These are phyloP conservation scores for Malachius bipustulatus DNA, from an alignment of 2,888 invertebrate species.

Conservation along the genomic window DNA sequence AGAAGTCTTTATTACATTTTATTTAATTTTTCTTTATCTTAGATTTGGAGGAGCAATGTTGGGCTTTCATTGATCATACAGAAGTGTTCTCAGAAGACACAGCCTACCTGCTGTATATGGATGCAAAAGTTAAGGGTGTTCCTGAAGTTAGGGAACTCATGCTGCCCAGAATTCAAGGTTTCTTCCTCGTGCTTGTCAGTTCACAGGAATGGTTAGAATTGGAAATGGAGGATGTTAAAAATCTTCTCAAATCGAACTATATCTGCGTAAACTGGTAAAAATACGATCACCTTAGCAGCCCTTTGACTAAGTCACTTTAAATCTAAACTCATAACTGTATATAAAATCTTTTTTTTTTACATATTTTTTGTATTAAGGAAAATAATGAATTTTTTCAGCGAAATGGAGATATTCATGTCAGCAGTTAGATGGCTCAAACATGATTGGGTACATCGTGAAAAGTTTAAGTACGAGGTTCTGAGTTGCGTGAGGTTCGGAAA, in stretches of 20 bases:
- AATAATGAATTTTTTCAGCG: slow-evolving; percentile 40
- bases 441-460: slow-evolving; percentile 52
- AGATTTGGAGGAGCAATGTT: slow-evolving; percentile 66
- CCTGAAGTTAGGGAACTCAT: slow-evolving; percentile 56
- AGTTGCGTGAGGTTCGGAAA: slow-evolving; percentile 65
- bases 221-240: slow-evolving; percentile 51
- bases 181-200: slow-evolving; percentile 64
- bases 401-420: slow-evolving; percentile 69
- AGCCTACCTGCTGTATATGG: slow-evolving; percentile 52
- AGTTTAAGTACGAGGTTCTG: slow-evolving; percentile 48
- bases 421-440: slow-evolving; percentile 68
- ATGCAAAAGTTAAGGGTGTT: slow-evolving; percentile 41
- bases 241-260: slow-evolving; percentile 57
- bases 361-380: too few species aligned
- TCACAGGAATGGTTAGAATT: slow-evolving; percentile 61
- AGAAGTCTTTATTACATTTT: too few species aligned
- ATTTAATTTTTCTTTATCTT: slow-evolving; percentile 14
- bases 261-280: slow-evolving; percentile 60
- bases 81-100: slow-evolving; percentile 62
- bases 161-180: slow-evolving; percentile 61
- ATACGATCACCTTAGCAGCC: too few species aligned
- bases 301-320: too few species aligned
- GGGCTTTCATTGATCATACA: slow-evolving; percentile 60
- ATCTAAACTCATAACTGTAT: too few species aligned
- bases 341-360: too few species aligned